phyloP scores from a whole-genome alignment of 2,113 vertebrate species.

The Brevimyrus niger region DNA sequence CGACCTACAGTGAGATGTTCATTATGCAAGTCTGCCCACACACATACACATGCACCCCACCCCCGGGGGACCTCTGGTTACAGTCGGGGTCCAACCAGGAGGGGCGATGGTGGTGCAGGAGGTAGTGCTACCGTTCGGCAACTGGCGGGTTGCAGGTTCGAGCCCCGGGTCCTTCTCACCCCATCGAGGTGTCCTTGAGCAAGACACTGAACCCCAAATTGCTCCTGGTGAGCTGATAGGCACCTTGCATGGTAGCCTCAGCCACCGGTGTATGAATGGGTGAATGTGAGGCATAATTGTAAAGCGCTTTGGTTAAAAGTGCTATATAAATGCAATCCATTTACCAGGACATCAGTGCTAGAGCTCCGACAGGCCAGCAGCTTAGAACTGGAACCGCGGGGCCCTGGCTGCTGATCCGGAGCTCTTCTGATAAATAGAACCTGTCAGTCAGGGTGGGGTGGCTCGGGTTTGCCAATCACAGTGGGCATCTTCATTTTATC shows the following conservation, averaged over 20 bases:
- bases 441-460: conserved; percentile 46
- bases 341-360: conserved; percentile 14
- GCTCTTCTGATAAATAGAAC: conserved; percentile 36
- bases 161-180: too few species aligned
- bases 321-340: too few species aligned
- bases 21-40: conserved; percentile 32
- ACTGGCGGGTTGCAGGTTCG: too few species aligned
- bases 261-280: too few species aligned
- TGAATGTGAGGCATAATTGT: too few species aligned
- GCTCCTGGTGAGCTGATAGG: too few species aligned
- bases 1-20: conserved; percentile 36
- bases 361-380: conserved; percentile 39
- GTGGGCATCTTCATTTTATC: conserved; percentile 12
- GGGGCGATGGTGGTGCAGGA: too few species aligned
- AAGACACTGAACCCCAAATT: too few species aligned
- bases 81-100: conserved; percentile 25
- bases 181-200: too few species aligned
- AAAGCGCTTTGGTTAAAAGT: too few species aligned
- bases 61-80: conserved; percentile 5
- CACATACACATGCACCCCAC: neutral
- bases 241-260: too few species aligned
- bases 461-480: conserved; percentile 24
- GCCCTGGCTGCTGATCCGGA: conserved; percentile 27
- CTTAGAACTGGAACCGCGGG: conserved; percentile 29
- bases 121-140: too few species aligned